Evolutionary conservation across 2,113 vertebrate genomes (phyloP), one percentile per base, ranked within the genome.

Genomic region (Melanotaenia duboulayi): DNA sequence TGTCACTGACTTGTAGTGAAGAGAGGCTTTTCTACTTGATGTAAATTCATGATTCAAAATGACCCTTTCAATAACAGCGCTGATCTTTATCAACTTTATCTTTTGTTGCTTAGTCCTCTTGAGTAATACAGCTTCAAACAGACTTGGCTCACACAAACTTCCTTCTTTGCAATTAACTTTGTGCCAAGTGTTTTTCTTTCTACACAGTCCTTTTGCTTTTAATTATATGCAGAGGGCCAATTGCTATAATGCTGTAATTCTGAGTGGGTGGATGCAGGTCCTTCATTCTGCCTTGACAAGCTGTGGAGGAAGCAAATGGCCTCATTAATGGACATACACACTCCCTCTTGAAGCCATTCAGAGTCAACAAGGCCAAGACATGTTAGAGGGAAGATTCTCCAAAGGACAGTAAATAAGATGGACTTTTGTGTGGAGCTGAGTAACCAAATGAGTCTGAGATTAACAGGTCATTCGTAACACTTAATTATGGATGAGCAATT

Each of bases 31-130:
- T 50, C 42, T 56, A 19, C 57, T 72, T 19, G 7, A 80, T 89
- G 82, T 71, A 72, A 77, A 87, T 83, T 83, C 62, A 87, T 85
- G 65, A 77, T 70, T 65, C 17, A 35, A 71, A 82, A 68, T 56
- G 65, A 44, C 49, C 57, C 32, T 71, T 78, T 78, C 40, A 63
- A 61, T 76, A 65, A 62, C 24, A 19, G 66, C 49, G 19, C 51
- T 68, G 68, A 87, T 82, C 50, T 71, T 76, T 72, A 82, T 83
- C 65, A 22, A 55, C 74, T 14, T 50, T 0, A 49, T 74, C 23
- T 44, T 58, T 55, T 42, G 51, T 48, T 40, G 28, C 68, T 51
- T 50, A 13, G 50, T 48, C 71, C 60, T 62, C 72, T 57, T 60
- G 49, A 69, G 35, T 58, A 55, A 3, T 20, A 23, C 32, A 46